Percentiles rank a stretch among this genome's conserved stretches.
phyloP scores from a whole-genome alignment of 2,113 vertebrate species.

The Reinhardtius hippoglossoides region DNA sequence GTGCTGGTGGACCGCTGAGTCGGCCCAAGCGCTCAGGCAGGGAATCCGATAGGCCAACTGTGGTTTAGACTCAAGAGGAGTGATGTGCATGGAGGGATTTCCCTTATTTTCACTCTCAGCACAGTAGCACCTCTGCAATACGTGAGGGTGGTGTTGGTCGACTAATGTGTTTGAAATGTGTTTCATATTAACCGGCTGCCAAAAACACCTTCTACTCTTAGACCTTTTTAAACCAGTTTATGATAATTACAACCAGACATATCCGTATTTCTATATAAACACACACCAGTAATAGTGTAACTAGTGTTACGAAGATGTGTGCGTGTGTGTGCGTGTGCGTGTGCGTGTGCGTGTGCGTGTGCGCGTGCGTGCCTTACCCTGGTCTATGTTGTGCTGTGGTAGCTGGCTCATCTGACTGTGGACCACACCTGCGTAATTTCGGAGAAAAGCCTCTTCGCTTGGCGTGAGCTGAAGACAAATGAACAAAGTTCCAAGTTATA shows the following conservation, averaged over 20 bases:
- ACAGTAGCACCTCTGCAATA: neutral
- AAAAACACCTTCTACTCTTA: neutral
- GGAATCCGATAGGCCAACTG: conserved; percentile 21
- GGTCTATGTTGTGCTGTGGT: conserved; percentile 97
- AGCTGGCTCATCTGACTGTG: conserved; percentile 98
- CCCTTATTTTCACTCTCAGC: neutral
- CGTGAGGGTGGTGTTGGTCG: neutral
- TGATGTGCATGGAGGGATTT: conserved; percentile 42
- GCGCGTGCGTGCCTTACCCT: conserved; percentile 85
- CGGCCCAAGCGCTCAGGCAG: conserved; percentile 18
- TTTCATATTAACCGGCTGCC: neutral
- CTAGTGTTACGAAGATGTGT: neutral
- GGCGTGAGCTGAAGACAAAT: conserved; percentile 87
- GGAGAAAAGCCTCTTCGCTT: conserved; percentile 96
- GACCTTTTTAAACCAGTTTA: neutral
- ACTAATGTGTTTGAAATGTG: neutral
- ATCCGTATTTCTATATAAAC: neutral
- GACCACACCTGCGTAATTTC: conserved; percentile 94
- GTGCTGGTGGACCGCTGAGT: conserved; percentile 39
- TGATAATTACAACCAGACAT: neutral
- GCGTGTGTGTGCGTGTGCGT: neutral
- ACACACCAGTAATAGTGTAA: too few species aligned
- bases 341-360: neutral
- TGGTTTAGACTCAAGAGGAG: conserved; percentile 8
- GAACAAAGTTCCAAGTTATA: conserved; percentile 4